Evolutionary conservation across 2,888 invertebrate genomes (phyloP).

Genomic region (Dendrolimus houi): DNA sequence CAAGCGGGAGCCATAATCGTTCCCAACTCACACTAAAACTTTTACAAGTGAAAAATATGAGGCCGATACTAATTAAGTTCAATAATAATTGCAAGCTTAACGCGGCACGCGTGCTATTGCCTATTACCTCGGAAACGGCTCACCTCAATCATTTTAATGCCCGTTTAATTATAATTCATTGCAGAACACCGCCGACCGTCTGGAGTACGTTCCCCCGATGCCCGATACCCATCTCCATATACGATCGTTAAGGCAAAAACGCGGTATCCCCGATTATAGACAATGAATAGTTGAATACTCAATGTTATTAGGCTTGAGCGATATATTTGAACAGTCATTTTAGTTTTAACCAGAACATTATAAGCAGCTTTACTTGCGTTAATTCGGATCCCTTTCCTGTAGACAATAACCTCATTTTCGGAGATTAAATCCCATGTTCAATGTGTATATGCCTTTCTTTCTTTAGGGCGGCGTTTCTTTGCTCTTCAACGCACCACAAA

Average conservation of each 20-base stretch:
- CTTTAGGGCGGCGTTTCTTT: too few relatives aligned
- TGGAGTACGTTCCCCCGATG: constrained; percentile 25
- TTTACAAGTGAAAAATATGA: constrained; percentile 38
- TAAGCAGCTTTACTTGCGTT: too few relatives aligned
- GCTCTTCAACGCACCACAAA: too few relatives aligned
- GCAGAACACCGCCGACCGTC: constrained; percentile 27
- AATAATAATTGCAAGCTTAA: constrained; percentile 56
- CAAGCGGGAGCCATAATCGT: constrained; percentile 17
- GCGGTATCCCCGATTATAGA: constrained; percentile 33
- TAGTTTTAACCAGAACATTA: constrained; percentile 37
- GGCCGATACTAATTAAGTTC: constrained; percentile 47
- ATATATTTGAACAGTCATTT: constrained; percentile 58
- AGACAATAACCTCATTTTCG: too few relatives aligned
- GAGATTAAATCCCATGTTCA: too few relatives aligned
- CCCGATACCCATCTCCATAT: constrained; percentile 33
- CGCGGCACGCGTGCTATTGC: constrained; percentile 45
- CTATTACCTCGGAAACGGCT: constrained; percentile 42
- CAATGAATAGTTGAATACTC: constrained; percentile 32
- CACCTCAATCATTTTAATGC: constrained; percentile 55
- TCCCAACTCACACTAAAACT: constrained; percentile 25
- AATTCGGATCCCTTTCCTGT: too few relatives aligned
- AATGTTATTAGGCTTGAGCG: constrained; percentile 41
- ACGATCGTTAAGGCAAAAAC: constrained; percentile 34
- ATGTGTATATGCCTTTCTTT: too few relatives aligned
- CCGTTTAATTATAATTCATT: constrained; percentile 54